Base-by-base conservation (phyloP, 2,888 invertebrate species). In the Folsomia candida region DNA sequence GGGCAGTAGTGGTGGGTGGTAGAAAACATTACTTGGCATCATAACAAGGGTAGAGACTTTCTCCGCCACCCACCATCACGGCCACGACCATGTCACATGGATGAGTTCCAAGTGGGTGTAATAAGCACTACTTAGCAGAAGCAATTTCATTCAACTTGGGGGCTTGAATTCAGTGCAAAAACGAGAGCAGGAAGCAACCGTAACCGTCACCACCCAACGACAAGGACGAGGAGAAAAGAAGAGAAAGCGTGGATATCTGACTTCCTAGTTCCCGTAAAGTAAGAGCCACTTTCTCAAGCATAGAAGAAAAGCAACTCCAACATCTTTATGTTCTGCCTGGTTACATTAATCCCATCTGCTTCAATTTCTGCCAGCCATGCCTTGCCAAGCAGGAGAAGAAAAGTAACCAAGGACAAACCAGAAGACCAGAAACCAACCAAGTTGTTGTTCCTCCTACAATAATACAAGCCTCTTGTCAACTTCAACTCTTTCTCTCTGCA, bases 331-430 rank as follows among this genome's bases (percentile, higher is more conserved):
- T 29, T 26, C 63, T 22, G 26, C 20, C 47, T 29, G 11, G 24
- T 54, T 27, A 51, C 65, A 65, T 65, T 65, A 65, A 65, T 65
- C 47, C 57, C 65, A 65, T 54, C 37, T 65, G 65, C 65, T 27
- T 65, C 65, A 37, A 64, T 51, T 64, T 37, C 37, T 9, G 37
- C 37, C 37, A 37, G 4, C 37, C 37, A n/a, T n/a, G 6, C 37
- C 37, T 9, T 37, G 14, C 37, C 37, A 37, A 54, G 22, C n/a
- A 54, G 11, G 20, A n/a, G 22, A n/a, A 54, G 54, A 54, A 54
- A 54, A 54, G 54, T 54, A 22, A 54, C 20, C 54, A 54, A 54
- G 18, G 9, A 18, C 6, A 54, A 54, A 54, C 54, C 54, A 54
- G n/a, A n/a, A 54, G 54, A 54, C 54, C 20, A 54, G 54, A 54